Conservation (phyloP, 23 tunicate genomes). For the Ascidia mentula region DNA sequence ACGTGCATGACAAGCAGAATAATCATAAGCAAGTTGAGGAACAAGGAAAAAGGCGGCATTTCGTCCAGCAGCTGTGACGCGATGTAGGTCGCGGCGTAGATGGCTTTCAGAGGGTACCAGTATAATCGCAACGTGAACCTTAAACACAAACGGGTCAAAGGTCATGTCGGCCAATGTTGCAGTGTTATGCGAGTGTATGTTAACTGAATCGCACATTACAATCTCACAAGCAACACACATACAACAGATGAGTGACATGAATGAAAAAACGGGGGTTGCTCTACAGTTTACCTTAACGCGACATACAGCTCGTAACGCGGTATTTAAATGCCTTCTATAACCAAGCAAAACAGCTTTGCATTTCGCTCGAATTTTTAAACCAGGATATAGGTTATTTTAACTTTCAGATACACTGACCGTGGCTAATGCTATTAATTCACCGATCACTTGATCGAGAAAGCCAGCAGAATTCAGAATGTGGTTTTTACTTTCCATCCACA, state of each 20-base stretch:
- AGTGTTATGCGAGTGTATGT: too few relatives aligned
- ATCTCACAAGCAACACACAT: too few relatives aligned
- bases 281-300: too few relatives aligned
- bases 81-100: conserved; percentile 47
- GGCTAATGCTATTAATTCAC: background rate
- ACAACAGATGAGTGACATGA: too few relatives aligned
- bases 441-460: background rate
- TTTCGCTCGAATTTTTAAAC: too few relatives aligned
- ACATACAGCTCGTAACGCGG: too few relatives aligned
- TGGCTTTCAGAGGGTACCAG: conserved; percentile 82
- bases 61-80: conserved; percentile 7
- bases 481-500: background rate
- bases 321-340: too few relatives aligned
- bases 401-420: background rate
- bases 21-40: conserved; percentile 46
- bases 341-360: too few relatives aligned
- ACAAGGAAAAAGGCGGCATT: conserved; percentile 59
- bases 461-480: background rate
- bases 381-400: too few relatives aligned
- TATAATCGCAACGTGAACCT: conserved; percentile 82
- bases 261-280: too few relatives aligned
- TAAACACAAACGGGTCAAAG: background rate
- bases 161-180: too few relatives aligned
- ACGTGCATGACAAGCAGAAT: conserved; percentile 53
- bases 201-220: too few relatives aligned